phyloP scores from a whole-genome alignment of 1,140 invertebrate genomes.

The Agrypnia vestita region DNA sequence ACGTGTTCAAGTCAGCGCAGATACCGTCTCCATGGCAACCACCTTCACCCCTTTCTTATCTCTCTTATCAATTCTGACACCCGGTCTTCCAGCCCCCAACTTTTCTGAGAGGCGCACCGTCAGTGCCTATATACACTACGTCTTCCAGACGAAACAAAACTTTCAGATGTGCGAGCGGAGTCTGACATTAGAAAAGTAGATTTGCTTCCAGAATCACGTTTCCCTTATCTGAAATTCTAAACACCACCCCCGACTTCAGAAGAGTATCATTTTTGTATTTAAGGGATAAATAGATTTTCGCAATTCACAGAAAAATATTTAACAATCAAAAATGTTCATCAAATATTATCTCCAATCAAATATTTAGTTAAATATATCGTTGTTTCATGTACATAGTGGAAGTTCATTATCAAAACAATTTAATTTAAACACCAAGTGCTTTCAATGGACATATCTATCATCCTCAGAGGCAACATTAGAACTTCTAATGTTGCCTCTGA shows the following conservation, averaged over 20 bases:
- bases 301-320: too few relatives aligned
- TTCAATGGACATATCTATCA: too few relatives aligned
- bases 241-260: neutral
- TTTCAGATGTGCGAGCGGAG: slow-evolving; percentile 15
- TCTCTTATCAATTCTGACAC: slow-evolving; percentile 46
- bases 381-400: too few relatives aligned
- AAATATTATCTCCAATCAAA: too few relatives aligned
- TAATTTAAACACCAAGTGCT: too few relatives aligned
- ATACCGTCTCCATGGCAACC: slow-evolving; percentile 39
- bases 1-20: slow-evolving; percentile 9
- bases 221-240: slow-evolving; percentile 33
- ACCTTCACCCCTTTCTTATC: slow-evolving; percentile 32
- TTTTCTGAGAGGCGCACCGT: slow-evolving; percentile 5
- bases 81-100: slow-evolving; percentile 33
- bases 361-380: too few relatives aligned
- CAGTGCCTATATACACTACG: neutral
- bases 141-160: slow-evolving; percentile 32
- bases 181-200: neutral
- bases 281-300: neutral
- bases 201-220: slow-evolving; percentile 4
- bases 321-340: too few relatives aligned
- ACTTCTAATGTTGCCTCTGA: too few relatives aligned
- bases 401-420: too few relatives aligned
- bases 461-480: too few relatives aligned
- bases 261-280: slow-evolving; percentile 10